Percentiles rank a stretch among this genome's conserved stretches.
phyloP scores from a whole-genome alignment of 2,113 vertebrate genomes.

The Burhinus oedicnemus region DNA sequence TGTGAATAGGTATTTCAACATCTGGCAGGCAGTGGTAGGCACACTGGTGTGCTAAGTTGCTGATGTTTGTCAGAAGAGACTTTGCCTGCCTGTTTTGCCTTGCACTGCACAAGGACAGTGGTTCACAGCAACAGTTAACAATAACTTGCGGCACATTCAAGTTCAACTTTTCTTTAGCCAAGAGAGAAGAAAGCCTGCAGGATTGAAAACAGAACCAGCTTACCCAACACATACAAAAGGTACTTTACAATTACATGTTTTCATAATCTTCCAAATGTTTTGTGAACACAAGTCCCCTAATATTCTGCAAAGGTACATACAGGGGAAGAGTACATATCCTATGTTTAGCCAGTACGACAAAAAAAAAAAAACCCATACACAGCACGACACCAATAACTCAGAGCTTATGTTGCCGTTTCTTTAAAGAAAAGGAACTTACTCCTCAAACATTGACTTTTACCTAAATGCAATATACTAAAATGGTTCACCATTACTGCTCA shows the following conservation, averaged over 20 bases:
- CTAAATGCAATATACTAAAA: background rate
- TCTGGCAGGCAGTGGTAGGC: conserved; percentile 69
- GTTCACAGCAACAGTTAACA: conserved; percentile 87
- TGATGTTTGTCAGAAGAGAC: conserved; percentile 71
- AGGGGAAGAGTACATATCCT: background rate
- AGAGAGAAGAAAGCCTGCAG: conserved; percentile 82
- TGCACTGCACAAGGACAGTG: conserved; percentile 79
- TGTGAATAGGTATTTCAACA: conserved; percentile 57
- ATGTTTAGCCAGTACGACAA: background rate
- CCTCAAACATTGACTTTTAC: background rate
- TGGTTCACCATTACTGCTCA: background rate
- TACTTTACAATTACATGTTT: background rate
- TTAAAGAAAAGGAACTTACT: background rate
- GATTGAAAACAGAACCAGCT: background rate
- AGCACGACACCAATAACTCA: background rate
- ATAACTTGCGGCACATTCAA: conserved; percentile 91
- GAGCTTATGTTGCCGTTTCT: background rate
- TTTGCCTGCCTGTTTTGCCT: conserved; percentile 61
- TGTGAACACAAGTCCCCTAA: background rate
- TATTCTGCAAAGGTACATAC: background rate
- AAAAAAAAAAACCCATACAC: background rate
- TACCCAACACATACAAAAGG: background rate
- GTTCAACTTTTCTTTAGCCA: conserved; percentile 83
- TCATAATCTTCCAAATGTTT: background rate
- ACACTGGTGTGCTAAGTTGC: conserved; percentile 74